phyloP scores from a whole-genome alignment of 2,888 invertebrate species.

The Nephrotoma appendiculata region DNA sequence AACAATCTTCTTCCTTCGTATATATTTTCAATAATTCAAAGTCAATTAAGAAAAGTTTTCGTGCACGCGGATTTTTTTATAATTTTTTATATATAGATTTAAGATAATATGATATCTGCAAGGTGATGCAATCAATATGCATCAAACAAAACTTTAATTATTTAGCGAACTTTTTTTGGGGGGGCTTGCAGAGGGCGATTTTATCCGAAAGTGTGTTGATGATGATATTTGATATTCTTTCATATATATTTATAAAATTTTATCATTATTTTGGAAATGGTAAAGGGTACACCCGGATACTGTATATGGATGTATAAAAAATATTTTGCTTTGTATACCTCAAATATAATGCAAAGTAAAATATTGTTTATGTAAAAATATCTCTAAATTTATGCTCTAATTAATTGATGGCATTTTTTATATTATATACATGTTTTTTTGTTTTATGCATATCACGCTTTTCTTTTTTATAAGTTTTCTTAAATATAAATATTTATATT shows the following conservation, averaged over 20 bases:
- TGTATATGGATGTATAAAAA: neutral
- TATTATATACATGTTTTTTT: neutral
- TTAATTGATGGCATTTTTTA: conserved; percentile 1
- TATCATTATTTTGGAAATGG: neutral
- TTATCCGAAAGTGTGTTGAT: neutral
- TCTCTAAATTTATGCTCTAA: conserved; percentile 1
- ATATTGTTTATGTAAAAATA: neutral
- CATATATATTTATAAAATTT: neutral
- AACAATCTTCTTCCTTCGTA: neutral
- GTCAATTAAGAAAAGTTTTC: neutral
- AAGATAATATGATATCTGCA: neutral
- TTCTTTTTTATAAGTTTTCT: neutral
- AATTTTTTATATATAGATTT: neutral
- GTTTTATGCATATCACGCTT: neutral
- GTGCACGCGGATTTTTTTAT: neutral
- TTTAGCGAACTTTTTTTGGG: neutral
- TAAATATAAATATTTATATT: neutral
- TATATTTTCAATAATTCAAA: neutral
- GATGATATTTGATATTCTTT: neutral
- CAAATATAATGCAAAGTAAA: neutral
- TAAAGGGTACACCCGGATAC: neutral
- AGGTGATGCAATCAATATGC: neutral
- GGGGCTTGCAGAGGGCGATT: neutral
- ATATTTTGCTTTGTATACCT: neutral
- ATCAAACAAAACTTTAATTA: neutral